A percentile compares a stretch with the other conserved stretches of the same genome.
These are phyloP conservation scores for Peromyscus polionotus DNA, from an alignment of 2,113 vertebrate species.

Conservation along the genomic window DNA sequence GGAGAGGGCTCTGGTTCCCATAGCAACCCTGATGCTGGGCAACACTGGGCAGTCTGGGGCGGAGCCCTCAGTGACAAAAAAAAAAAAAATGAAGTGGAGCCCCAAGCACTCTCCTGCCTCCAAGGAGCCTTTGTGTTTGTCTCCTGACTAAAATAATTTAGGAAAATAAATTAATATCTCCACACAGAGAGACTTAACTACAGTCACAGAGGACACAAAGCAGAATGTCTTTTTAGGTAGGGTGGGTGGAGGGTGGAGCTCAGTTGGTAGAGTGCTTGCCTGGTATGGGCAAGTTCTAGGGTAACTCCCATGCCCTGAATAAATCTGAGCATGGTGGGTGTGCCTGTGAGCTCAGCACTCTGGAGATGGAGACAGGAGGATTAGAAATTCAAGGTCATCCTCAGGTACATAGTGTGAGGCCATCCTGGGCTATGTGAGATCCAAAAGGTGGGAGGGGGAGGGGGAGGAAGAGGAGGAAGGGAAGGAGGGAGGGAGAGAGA, in stretches of 20 bases:
- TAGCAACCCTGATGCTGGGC: neutral
- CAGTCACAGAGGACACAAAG: neutral
- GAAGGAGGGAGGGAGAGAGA: neutral
- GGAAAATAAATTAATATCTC: neutral
- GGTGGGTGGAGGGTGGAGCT: neutral
- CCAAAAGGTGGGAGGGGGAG: accelerated
- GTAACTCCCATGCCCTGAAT: neutral
- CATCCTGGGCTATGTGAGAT: neutral
- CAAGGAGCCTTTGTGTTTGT: neutral
- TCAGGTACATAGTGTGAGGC: neutral
- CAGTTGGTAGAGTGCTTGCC: neutral
- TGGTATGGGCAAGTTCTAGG: neutral
- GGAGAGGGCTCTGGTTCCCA: neutral
- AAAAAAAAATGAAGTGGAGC: neutral
- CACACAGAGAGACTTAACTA: neutral
- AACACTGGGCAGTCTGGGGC: neutral
- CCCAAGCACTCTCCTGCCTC: neutral
- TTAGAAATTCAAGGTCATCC: neutral
- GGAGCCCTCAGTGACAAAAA: neutral
- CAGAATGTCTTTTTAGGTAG: neutral
- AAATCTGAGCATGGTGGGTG: neutral
- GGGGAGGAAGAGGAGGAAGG: neutral
- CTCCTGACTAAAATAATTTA: neutral
- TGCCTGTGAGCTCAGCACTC: neutral
- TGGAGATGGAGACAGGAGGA: neutral